Evolutionary conservation across 37 sponge, comb jelly and placozoan species (phyloP).

Genomic region (Haliclona indistincta): DNA sequence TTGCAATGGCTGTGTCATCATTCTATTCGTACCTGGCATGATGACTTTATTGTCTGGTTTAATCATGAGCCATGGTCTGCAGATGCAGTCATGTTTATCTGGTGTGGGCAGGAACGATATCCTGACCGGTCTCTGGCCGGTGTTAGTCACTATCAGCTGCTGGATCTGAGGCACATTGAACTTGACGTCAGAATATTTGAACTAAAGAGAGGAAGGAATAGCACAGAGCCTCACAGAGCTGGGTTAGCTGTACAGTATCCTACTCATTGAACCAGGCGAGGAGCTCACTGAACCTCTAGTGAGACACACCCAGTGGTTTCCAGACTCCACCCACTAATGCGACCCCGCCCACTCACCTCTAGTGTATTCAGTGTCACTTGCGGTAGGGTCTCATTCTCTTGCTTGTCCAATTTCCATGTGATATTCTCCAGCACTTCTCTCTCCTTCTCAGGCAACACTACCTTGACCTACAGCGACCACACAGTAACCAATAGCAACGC

Average conservation of each 20-base stretch:
- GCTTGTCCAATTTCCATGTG: slow-evolving; percentile 74
- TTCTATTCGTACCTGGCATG: slow-evolving; percentile 24
- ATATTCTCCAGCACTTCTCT: slow-evolving; percentile 60
- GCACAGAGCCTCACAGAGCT: too few relatives aligned
- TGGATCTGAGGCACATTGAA: slow-evolving; percentile 43
- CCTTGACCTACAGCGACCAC: slow-evolving; percentile 34
- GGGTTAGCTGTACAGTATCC: too few relatives aligned
- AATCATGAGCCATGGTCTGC: slow-evolving; percentile 69
- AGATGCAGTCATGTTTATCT: slow-evolving; percentile 30
- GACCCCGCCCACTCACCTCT: too few relatives aligned
- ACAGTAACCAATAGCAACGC: too few relatives aligned
- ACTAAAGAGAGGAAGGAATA: too few relatives aligned
- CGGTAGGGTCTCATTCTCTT: slow-evolving; percentile 81
- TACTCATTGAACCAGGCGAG: too few relatives aligned
- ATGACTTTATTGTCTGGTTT: slow-evolving; percentile 58
- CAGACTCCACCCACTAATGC: too few relatives aligned
- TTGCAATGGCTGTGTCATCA: too few relatives aligned
- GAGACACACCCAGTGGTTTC: too few relatives aligned
- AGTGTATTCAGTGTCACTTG: slow-evolving; percentile 62
- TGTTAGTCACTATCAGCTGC: slow-evolving; percentile 60
- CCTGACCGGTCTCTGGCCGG: slow-evolving; percentile 54
- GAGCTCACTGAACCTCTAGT: too few relatives aligned
- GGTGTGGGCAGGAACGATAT: slow-evolving; percentile 73
- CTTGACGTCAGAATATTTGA: slow-evolving; percentile 21
- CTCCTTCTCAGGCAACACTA: slow-evolving; percentile 59